phyloP scores from a whole-genome alignment of 1,140 invertebrate genomes.

The Eumeta japonica region DNA sequence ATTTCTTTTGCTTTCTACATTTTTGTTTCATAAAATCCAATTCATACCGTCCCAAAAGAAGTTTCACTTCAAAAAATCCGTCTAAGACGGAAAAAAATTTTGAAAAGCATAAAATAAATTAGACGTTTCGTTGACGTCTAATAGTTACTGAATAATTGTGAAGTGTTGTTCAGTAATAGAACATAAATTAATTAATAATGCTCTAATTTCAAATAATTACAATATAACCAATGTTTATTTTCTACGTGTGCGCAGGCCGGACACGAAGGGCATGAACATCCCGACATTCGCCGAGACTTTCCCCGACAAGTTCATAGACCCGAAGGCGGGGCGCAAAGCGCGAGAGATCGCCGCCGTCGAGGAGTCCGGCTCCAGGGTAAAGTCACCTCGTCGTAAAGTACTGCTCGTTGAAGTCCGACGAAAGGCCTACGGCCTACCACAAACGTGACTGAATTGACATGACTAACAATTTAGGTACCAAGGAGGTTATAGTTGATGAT shows the following conservation, averaged over 20 bases:
- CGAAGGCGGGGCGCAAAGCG: slow-evolving; percentile 65
- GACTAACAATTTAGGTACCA: no score
- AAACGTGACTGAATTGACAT: no score
- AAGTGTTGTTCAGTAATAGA: background rate
- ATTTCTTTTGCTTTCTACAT: no score
- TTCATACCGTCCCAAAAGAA: no score
- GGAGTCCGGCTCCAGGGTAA: slow-evolving; percentile 63
- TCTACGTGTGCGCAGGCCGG: slow-evolving; percentile 48
- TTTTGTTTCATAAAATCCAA: no score
- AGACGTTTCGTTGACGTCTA: background rate
- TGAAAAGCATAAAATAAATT: no score
- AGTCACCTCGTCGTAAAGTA: slow-evolving; percentile 6
- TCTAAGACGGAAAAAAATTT: no score
- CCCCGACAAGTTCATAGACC: slow-evolving; percentile 77
- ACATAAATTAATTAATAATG: background rate
- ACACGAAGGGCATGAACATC: slow-evolving; percentile 70
- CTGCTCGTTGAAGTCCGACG: no score
- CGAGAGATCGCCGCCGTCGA: slow-evolving; percentile 69
- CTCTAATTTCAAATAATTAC: background rate
- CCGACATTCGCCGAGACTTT: slow-evolving; percentile 72
- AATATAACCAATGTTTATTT: background rate
- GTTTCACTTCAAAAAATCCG: no score
- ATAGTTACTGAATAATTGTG: background rate
- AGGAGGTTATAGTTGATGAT: slow-evolving; percentile 6
- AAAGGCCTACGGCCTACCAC: no score